phyloP scores from a whole-genome alignment of 2,888 invertebrate species.

The Chymomyza caudatula region DNA sequence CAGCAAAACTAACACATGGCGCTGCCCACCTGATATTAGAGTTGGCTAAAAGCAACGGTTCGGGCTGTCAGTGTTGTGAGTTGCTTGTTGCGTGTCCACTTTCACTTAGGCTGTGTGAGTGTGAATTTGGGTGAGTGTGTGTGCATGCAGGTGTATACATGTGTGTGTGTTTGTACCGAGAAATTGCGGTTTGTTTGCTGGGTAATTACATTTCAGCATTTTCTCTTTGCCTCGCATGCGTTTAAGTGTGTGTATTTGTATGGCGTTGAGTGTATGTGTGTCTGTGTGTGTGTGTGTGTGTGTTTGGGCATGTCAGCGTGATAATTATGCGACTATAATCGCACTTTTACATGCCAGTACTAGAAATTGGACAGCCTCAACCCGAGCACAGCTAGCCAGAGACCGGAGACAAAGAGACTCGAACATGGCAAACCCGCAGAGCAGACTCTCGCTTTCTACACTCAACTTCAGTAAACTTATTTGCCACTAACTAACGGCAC shows the following conservation, averaged over 20 bases:
- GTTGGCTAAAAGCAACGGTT: conserved; percentile 12
- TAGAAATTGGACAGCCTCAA: neutral
- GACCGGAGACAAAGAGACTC: neutral
- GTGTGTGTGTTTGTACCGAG: conserved; percentile 55
- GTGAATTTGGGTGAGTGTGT: conserved; percentile 3
- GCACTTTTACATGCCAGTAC: conserved; percentile 67
- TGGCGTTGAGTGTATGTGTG: neutral
- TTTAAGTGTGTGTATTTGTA: conserved; percentile 8
- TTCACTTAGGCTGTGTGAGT: conserved; percentile 52
- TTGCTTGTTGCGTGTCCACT: conserved; percentile 71
- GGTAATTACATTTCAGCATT: conserved; percentile 70
- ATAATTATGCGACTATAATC: conserved; percentile 73
- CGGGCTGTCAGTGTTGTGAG: conserved; percentile 1
- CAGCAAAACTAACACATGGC: conserved; percentile 41
- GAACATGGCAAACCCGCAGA: neutral
- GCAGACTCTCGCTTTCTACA: conserved; percentile 3
- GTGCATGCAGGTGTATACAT: conserved; percentile 1
- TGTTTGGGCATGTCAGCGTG: conserved; percentile 66
- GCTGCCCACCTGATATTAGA: conserved; percentile 13
- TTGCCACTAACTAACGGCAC: neutral
- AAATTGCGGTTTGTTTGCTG: conserved; percentile 71
- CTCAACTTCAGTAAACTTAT: conserved; percentile 1
- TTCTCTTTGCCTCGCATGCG: conserved; percentile 32
- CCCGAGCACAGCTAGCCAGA: conserved; percentile 6
- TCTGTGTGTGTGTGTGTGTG: conserved; percentile 25